Percentiles rank a stretch among this genome's conserved stretches.
These are phyloP conservation scores for Pluvianellus socialis DNA, from an alignment of 2,113 vertebrate genomes.

Conservation along the genomic window DNA sequence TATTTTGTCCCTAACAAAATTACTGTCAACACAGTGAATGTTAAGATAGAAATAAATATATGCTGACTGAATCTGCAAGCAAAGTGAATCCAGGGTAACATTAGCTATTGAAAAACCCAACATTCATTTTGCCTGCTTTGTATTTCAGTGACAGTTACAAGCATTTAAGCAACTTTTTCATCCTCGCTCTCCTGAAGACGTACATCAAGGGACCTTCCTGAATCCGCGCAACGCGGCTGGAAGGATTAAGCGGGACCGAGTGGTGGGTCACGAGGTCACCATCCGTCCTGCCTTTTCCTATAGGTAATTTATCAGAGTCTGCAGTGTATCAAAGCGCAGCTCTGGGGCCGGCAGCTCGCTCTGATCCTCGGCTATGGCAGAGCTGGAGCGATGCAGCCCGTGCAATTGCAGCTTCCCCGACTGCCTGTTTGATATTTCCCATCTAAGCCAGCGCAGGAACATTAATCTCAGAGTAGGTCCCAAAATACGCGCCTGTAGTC, in stretches of 20 bases:
- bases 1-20: constrained; percentile 17
- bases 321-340: neutral
- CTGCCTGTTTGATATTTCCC: neutral
- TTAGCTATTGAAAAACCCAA: neutral
- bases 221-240: neutral
- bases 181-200: neutral
- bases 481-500: neutral
- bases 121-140: neutral
- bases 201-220: neutral
- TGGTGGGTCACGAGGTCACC: neutral
- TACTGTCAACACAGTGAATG: constrained; percentile 1
- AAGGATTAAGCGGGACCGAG: neutral
- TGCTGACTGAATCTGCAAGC: neutral
- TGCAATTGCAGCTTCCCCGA: neutral
- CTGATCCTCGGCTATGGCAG: neutral
- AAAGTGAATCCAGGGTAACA: neutral
- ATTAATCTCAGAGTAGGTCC: neutral
- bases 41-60: neutral
- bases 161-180: neutral
- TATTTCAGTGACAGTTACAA: constrained; percentile 25
- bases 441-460: neutral
- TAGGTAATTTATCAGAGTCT: neutral
- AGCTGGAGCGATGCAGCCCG: neutral
- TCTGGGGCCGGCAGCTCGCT: neutral
- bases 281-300: neutral